These are phyloP conservation scores for Scaptomyza tumidula DNA, from an alignment of 2,888 invertebrate genomes.

Conservation along the genomic window DNA sequence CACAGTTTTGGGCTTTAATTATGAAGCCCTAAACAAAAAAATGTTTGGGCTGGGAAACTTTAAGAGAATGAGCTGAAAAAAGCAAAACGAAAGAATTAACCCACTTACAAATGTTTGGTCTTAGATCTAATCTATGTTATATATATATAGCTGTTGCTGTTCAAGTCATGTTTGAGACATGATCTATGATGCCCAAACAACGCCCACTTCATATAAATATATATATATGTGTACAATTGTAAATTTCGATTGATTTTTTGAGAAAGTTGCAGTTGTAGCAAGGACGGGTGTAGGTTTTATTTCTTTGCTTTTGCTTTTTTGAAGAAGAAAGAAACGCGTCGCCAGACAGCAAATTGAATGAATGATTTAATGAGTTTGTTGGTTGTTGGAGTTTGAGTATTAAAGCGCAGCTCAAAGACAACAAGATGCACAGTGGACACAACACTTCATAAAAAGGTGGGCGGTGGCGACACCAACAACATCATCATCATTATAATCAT, in stretches of 20 bases:
- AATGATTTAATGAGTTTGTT: constrained; percentile 30
- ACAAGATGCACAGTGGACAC: constrained; percentile 22
- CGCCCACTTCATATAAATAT: constrained; percentile 3
- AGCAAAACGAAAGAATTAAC: constrained; percentile 7
- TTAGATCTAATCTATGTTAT: neutral
- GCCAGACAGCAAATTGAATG: neutral
- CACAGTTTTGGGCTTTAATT: constrained; percentile 27
- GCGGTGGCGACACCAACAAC: constrained; percentile 53
- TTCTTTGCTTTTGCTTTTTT: too few species aligned
- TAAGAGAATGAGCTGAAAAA: constrained; percentile 5
- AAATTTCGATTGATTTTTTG: constrained; percentile 16
- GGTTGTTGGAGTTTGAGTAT: neutral
- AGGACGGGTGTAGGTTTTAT: constrained; percentile 65
- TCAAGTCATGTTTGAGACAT: constrained; percentile 4
- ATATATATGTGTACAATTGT: neutral
- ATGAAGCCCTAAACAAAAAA: constrained; percentile 6
- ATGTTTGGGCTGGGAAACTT: constrained; percentile 14
- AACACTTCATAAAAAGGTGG: constrained; percentile 20
- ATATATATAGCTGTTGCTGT: too few species aligned
- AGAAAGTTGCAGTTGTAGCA: constrained; percentile 44
- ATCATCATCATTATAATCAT: constrained; percentile 17
- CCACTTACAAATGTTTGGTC: constrained; percentile 8
- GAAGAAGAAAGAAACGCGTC: too few species aligned
- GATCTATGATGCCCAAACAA: constrained; percentile 19
- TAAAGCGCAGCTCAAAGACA: constrained; percentile 14